phyloP scores from a whole-genome alignment of 2,888 invertebrate genomes.

The Tetheella fluctuosa region DNA sequence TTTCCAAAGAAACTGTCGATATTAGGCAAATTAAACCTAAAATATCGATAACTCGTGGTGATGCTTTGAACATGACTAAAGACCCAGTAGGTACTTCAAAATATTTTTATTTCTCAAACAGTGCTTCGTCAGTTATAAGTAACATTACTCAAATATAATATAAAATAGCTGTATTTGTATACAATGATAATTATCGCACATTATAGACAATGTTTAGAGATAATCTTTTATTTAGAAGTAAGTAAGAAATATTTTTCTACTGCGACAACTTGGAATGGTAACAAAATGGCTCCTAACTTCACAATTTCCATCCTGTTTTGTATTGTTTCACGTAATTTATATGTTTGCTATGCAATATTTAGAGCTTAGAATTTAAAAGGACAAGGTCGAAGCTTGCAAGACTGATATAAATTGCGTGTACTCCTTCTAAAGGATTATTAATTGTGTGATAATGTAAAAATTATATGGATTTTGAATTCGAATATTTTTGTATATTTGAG shows the following conservation, averaged over 20 bases:
- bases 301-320: not conserved
- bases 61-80: not conserved
- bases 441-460: conserved; percentile 61
- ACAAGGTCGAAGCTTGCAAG: conserved; percentile 75
- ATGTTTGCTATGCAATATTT: conserved; percentile 15
- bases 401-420: conserved; percentile 65
- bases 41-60: not conserved
- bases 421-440: conserved; percentile 75
- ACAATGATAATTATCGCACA: conserved; percentile 34
- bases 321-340: conserved; percentile 1
- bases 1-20: not conserved
- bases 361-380: conserved; percentile 42
- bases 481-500: conserved; percentile 67
- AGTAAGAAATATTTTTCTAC: conserved; percentile 47
- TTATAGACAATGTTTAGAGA: conserved; percentile 20
- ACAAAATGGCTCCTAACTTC: not conserved
- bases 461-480: conserved; percentile 57
- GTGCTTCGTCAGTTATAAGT: conserved; percentile 13
- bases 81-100: conserved; percentile 6
- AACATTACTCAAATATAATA: not conserved
- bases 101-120: conserved; percentile 26
- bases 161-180: conserved; percentile 20
- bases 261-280: conserved; percentile 17
- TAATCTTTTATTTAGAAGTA: conserved; percentile 14
- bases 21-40: not conserved